Evolutionary conservation across 2,113 vertebrate species (phyloP).

Genomic region (Herpailurus yagouaroundi): DNA sequence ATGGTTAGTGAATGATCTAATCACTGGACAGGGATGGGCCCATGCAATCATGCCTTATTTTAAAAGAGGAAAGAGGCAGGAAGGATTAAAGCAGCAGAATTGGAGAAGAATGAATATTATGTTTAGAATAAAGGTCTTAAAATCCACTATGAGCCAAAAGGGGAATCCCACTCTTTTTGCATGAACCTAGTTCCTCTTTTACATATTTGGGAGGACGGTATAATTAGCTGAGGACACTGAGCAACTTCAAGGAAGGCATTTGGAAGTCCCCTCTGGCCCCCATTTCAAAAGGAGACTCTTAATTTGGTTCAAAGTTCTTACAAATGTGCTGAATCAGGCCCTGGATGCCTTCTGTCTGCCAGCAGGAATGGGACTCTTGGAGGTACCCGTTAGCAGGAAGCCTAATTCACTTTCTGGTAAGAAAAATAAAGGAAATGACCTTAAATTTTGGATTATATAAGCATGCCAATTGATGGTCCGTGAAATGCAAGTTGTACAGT

Average conservation of each 20-base stretch:
- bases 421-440: constrained; percentile 73
- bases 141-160: constrained; percentile 59
- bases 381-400: constrained; percentile 69
- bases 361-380: constrained; percentile 69
- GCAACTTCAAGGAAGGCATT: constrained; percentile 68
- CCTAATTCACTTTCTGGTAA: constrained; percentile 75
- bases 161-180: constrained; percentile 79
- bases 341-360: constrained; percentile 57
- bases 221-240: constrained; percentile 71
- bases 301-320: constrained; percentile 58
- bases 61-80: neutral
- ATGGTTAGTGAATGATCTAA: neutral
- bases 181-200: constrained; percentile 78
- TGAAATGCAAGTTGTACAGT: neutral
- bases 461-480: neutral
- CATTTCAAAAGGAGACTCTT: constrained; percentile 71
- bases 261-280: constrained; percentile 79
- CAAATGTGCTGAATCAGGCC: constrained; percentile 77
- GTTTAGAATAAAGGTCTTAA: constrained; percentile 71
- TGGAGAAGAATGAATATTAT: constrained; percentile 53
- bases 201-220: constrained; percentile 61
- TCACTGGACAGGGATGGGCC: neutral
- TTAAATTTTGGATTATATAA: constrained; percentile 62
- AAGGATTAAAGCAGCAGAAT: constrained; percentile 51
- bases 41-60: neutral